Conservation (phyloP, 2,797 vertebrate genomes). For the Neoniphon sammara region DNA sequence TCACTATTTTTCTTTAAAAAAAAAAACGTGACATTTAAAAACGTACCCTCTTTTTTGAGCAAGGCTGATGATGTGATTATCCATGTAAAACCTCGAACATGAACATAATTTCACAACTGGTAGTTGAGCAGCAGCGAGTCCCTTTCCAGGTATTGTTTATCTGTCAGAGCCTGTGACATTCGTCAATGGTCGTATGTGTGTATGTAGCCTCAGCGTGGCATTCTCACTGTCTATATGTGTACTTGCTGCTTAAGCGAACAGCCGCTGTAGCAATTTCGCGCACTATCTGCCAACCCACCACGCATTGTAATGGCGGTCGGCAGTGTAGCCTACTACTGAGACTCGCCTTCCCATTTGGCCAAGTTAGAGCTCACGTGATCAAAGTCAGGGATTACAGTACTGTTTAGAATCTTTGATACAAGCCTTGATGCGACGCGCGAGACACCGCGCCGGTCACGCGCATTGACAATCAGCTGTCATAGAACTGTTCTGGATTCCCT, state of each 20-base stretch:
- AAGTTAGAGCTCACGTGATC: conserved; percentile 83
- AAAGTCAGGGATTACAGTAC: conserved; percentile 80
- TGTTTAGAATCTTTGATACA: conserved; percentile 63
- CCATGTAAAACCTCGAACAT: conserved; percentile 65
- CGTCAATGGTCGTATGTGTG: conserved; percentile 57
- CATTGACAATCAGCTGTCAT: conserved; percentile 23
- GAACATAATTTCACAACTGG: conserved; percentile 49
- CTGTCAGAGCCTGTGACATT: conserved; percentile 55
- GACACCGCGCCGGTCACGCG: conserved; percentile 29
- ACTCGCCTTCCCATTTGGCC: conserved; percentile 83
- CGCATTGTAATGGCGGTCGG: conserved; percentile 86
- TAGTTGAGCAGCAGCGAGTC: conserved; percentile 37
- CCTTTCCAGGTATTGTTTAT: conserved; percentile 69
- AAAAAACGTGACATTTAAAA: conserved; percentile 48
- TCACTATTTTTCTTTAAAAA: conserved; percentile 35
- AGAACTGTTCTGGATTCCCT: conserved; percentile 13
- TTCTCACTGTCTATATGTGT: conserved; percentile 59
- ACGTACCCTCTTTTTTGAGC: conserved; percentile 52
- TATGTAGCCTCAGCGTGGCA: conserved; percentile 56
- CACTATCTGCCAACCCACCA: conserved; percentile 70
- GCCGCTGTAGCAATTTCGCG: conserved; percentile 52
- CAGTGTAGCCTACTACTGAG: conserved; percentile 68
- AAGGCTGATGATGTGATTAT: conserved; percentile 46
- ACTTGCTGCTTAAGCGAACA: conserved; percentile 53
- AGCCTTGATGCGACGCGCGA: conserved; percentile 55